phyloP scores from a whole-genome alignment of 2,888 invertebrate species.

The Leptopilina drosophilae region DNA sequence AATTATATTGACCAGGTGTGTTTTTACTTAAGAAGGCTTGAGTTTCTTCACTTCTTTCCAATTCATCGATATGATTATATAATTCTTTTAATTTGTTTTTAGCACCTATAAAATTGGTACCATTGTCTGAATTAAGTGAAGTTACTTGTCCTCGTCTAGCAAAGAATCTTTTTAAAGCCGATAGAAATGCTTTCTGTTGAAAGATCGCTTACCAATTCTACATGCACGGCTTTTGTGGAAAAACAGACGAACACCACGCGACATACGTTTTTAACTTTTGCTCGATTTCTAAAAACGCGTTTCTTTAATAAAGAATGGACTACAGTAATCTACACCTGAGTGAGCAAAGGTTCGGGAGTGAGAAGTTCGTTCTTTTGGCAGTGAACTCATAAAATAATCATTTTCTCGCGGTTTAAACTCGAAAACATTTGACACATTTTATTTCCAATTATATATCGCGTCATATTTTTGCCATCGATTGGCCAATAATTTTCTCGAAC shows the following conservation, averaged over 20 bases:
- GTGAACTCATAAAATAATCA: neutral
- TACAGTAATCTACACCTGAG: too few relatives aligned
- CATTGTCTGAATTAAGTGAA: slow-evolving; percentile 59
- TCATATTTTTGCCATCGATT: slow-evolving; percentile 51
- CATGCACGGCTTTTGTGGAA: slow-evolving; percentile 53
- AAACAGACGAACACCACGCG: too few relatives aligned
- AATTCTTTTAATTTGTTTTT: slow-evolving; percentile 44
- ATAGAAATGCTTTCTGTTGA: slow-evolving; percentile 54
- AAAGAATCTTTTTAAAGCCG: slow-evolving; percentile 52
- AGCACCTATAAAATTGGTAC: slow-evolving; percentile 34
- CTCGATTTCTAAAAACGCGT: slow-evolving; percentile 49
- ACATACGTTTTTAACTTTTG: neutral
- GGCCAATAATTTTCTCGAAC: slow-evolving; percentile 53
- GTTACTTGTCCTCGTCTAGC: slow-evolving; percentile 53
- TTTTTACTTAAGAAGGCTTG: neutral
- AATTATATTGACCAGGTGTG: too few relatives aligned
- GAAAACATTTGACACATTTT: slow-evolving; percentile 48
- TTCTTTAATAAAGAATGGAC: slow-evolving; percentile 24
- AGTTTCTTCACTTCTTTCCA: slow-evolving; percentile 9
- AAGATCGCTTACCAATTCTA: slow-evolving; percentile 56
- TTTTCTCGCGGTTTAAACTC: slow-evolving; percentile 42
- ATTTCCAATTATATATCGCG: slow-evolving; percentile 49
- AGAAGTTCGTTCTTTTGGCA: neutral
- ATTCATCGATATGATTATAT: neutral
- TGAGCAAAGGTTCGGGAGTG: neutral